Base-by-base conservation (phyloP, 2,113 vertebrate genomes). In the Myotis yumanensis region DNA sequence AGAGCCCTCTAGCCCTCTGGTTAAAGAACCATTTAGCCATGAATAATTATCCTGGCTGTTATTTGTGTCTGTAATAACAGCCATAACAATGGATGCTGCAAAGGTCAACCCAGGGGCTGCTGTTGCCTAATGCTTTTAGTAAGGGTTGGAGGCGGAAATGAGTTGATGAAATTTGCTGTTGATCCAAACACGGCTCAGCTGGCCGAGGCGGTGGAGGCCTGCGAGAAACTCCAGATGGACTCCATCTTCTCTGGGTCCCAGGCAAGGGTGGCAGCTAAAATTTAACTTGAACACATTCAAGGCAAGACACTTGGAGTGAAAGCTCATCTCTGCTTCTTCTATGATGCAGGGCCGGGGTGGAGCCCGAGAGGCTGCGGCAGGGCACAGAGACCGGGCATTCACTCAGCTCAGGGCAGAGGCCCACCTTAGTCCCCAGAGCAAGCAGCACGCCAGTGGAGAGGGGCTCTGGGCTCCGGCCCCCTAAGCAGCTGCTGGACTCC, bases 161-260 rank as follows among this genome's bases (percentile, higher is more conserved):
- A 95, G 80, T 11, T 69, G 90, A 87, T 94, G 92, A 88, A 68
- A 54, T 62, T 77, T 94, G 84, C 57, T 76, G 68, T 89, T 59
- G 76, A 83, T 95, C 64, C 72, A 77, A 89, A 81, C 87, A 35
- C 1, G 0, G 84, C 91, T 88, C 86, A 90, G 80, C 94, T 88
- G 90, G 93, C 91, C 0, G 2, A 64, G 62, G 40, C 1, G 2
- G 25, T 2, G 1, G 69, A 43, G 40, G 48, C 35, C 89, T 51
- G 48, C 28, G 91, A 96, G 86, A 81, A 94, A 59, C 68, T 66
- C 94, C 85, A 93, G 66, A 85, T 75, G 89, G 75, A 91, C 25
- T 30, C 68, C 4, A 43, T 83, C 66, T 94, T 35, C 30, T 92
- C 59, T 35, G 71, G 68, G 40, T 11, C 87, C 54, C 57, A 51